Conservation (phyloP, 2,888 invertebrate species). For the Tortricodes alternella region DNA sequence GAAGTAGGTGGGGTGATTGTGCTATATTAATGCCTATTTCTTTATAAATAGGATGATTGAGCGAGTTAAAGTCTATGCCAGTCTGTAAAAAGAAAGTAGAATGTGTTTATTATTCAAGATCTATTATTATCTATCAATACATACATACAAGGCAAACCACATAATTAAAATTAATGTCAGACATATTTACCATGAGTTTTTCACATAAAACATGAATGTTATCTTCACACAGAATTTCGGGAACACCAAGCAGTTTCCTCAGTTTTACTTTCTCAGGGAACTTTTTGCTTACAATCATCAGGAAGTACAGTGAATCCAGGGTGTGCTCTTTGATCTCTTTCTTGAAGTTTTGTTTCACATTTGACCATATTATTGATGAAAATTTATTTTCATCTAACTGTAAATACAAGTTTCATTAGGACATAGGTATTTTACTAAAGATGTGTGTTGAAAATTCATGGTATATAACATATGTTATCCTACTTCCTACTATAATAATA, state of each 20-base stretch:
- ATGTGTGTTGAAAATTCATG: no score
- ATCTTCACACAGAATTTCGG: conserved; percentile 82
- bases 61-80: conserved; percentile 80
- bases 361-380: conserved; percentile 81
- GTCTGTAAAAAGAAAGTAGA: conserved; percentile 65
- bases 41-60: conserved; percentile 86
- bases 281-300: conserved; percentile 72
- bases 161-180: background rate
- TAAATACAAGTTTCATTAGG: background rate
- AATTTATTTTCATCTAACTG: conserved; percentile 78
- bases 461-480: no score
- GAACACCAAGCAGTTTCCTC: conserved; percentile 79
- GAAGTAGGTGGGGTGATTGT: conserved; percentile 70
- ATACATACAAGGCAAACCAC: background rate
- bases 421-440: no score
- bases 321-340: conserved; percentile 85
- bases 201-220: conserved; percentile 81
- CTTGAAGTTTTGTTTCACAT: conserved; percentile 82
- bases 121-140: no score
- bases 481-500: no score
- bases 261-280: conserved; percentile 79
- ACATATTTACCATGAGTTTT: conserved; percentile 83
- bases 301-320: conserved; percentile 85
- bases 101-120: background rate
- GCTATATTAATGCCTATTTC: conserved; percentile 81